phyloP scores from a whole-genome alignment of 1,140 invertebrate species.

The Drosophila simulans region DNA sequence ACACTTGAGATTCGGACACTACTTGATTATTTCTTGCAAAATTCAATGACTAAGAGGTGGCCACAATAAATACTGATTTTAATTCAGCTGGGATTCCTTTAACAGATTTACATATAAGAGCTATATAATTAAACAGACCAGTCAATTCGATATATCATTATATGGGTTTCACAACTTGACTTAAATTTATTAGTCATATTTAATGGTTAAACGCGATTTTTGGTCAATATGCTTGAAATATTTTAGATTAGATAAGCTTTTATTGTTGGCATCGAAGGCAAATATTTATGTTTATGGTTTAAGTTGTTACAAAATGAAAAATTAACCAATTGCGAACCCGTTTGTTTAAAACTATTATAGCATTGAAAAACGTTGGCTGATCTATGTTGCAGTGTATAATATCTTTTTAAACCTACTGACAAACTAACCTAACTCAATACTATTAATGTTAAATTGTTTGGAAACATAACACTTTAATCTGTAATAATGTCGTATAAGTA shows the following conservation, averaged over 20 bases:
- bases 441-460: neutral
- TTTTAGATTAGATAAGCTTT: constrained; percentile 1
- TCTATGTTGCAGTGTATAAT: neutral
- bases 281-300: neutral
- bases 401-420: neutral
- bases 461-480: neutral
- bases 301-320: neutral
- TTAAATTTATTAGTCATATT: constrained; percentile 6
- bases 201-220: neutral
- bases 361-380: neutral
- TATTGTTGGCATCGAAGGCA: no score
- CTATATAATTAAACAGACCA: neutral
- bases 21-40: neutral
- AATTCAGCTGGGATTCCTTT: neutral
- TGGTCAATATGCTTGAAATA: constrained; percentile 10
- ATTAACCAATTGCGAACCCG: no score
- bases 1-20: constrained; percentile 3
- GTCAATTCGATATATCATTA: neutral
- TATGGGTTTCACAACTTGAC: neutral
- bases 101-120: neutral
- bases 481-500: neutral
- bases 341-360: neutral
- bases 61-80: neutral
- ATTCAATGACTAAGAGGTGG: constrained; percentile 9
- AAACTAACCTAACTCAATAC: constrained; percentile 10